Base-by-base conservation (phyloP, 2,113 vertebrate species). In the Crypturellus undulatus region DNA sequence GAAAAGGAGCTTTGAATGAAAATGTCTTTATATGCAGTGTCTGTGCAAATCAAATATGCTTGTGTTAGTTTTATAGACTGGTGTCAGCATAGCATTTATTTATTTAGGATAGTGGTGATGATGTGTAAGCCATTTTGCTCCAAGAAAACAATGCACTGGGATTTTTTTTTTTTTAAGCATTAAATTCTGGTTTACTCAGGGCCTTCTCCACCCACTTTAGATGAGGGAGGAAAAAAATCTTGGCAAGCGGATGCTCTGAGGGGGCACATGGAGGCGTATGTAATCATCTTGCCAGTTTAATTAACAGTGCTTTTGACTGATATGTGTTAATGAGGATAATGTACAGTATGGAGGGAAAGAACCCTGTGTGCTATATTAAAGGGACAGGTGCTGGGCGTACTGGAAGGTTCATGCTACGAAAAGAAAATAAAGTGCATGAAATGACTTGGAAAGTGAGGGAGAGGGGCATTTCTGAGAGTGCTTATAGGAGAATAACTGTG, bases 311-410 rank as follows among this genome's bases (percentile, higher is more conserved):
- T 96, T 94, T 93, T 97, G 97, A 96, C 93, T 96, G 96, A 95
- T 96, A 96, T 87, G 93, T 95, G 96, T 93, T 96, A 97, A 98
- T 94, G 96, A 97, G 97, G 96, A 97, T 97, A 97, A 97, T 96
- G 93, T 97, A 97, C 96, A 97, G 94, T 97, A 96, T 97, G 90
- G 93, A 97, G 84, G 95, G 67, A 94, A 96, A 91, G 93, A 96
- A 97, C 92, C 96, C 84, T 89, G 85, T 87, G 92, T 96, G 90
- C 90, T 96, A 77, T 96, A 96, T 97, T 97, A 96, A 97, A 97
- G 94, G 96, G 96, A 97, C 95, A 97, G 94, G 96, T 97, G 96
- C 89, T 96, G 93, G 93, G 96, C 3, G 12, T 92, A 93, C 70
- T 95, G 92, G 68, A 97, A 96, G 97, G 95, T 97, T 96, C 90